Base-by-base conservation (phyloP, 1,140 invertebrate species). In the Euwallacea similis region DNA sequence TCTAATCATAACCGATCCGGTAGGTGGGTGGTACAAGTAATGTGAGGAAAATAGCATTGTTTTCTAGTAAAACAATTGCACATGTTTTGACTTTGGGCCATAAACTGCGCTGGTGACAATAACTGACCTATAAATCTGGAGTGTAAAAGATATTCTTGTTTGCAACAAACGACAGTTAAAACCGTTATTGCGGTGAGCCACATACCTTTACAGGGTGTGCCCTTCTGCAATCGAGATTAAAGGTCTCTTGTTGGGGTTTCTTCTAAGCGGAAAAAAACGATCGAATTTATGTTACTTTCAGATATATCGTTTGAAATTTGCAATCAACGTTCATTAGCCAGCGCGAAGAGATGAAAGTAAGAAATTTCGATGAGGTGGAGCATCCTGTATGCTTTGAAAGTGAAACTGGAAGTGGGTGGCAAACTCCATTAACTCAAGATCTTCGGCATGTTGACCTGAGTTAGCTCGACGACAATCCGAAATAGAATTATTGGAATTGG, bases 401-500 rank as follows among this genome's bases (percentile, higher is more conserved):
- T 69, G 60, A 73, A 73, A 42, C 44, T 64, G 61, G 50, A 64
- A 59, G 72, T 73, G 67, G 72, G 72, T 73, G 72, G 72, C 53
- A 73, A 73, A 50, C 46, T 66, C 54, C 67, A 69, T 73, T 69
- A 64, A 73, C 44, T 66, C 42, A 64, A 73, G 53, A 69, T 69
- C 61, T 73, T 68, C 50, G 72, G 69, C 43, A 59, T 21, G 44
- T 69, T 65, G 63, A 63, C 61, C 67, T 56, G 50, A n/a, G 44
- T 69, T 65, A 56, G 63, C 61, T 62, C 47, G 50, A 43, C 66
- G 66, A 67, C 66, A 67, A 61, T 72, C 71, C 44, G 63, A 67
- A 72, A 72, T 72, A 72, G 65, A 72, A 72, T 67, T 67, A 67
- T 67, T 56, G 66, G 66, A 67, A 67, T 67, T 67, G 59, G 66